Conservation (phyloP, 2,113 vertebrate genomes). For the Rhizomys pruinosus region DNA sequence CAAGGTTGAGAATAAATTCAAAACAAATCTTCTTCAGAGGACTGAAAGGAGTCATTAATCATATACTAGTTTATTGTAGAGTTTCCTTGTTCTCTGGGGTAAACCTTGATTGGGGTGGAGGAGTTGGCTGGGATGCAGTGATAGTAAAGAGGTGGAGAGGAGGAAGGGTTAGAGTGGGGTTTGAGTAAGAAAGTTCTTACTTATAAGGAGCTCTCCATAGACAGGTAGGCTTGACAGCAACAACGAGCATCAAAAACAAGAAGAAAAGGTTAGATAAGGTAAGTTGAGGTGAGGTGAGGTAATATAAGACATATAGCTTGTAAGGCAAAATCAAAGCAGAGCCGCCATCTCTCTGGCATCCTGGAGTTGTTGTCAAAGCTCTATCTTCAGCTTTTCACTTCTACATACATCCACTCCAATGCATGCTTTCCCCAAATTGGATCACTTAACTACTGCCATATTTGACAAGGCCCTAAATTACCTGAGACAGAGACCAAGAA, state of each 20-base stretch:
- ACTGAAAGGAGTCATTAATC: not conserved
- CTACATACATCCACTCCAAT: not conserved
- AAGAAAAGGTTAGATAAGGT: too few species aligned
- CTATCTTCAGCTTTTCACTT: not conserved
- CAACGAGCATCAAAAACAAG: not conserved
- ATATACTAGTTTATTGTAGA: not conserved
- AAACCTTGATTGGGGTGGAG: not conserved
- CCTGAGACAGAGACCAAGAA: not conserved
- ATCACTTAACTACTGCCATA: not conserved
- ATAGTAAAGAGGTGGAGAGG: not conserved
- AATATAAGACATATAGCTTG: too few species aligned
- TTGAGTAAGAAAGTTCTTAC: not conserved
- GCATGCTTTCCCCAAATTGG: not conserved
- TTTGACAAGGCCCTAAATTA: not conserved
- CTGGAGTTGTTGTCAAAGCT: not conserved
- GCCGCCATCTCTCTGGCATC: too few species aligned
- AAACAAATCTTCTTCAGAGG: not conserved
- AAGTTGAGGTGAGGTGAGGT: too few species aligned
- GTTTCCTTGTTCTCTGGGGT: not conserved
- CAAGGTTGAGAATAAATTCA: not conserved
- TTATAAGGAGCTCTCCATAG: not conserved
- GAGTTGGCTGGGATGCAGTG: not conserved
- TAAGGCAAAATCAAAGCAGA: not conserved
- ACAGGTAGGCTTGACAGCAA: not conserved
- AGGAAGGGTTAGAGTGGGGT: not conserved